Base-by-base conservation (phyloP, 37 sponge, comb jelly and placozoan species). In the Axinella damicornis region DNA sequence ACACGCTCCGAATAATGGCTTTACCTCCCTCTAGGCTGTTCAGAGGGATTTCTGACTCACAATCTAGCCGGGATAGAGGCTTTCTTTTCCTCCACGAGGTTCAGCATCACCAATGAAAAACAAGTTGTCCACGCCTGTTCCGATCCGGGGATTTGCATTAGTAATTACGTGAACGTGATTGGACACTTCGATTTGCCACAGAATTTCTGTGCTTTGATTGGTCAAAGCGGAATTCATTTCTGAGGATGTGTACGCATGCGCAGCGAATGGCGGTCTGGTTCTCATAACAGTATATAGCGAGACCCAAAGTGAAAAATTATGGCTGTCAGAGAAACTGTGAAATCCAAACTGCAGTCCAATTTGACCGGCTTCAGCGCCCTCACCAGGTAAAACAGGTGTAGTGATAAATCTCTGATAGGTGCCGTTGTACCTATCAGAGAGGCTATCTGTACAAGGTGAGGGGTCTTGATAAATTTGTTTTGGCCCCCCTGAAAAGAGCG, bases 331-430 rank as follows among this genome's bases (percentile, higher is more conserved):
- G 55, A 69, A 22, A 56, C 90, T 12, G 77, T 89, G 57, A 83
- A 89, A 54, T 58, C 52, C 20, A 78, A 64, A 55, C 24, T 89
- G n/a, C 90, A 84, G 35, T 28, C 60, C 19, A 84, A 65, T 63
- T 71, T 89, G 58, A 46, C 22, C 39, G 90, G 72, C 6, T 79
- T 84, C 54, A 81, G 80, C 39, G 32, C 80, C 20, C 72, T 89
- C 2, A 84, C 83, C 5, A 89, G 79, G 90, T 89, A 60, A 53
- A n/a, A n/a, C n/a, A n/a, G n/a, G n/a, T n/a, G n/a, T n/a, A n/a
- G n/a, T n/a, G n/a, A n/a, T n/a, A n/a, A n/a, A n/a, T n/a, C n/a
- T n/a, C n/a, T n/a, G n/a, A n/a, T 9, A 46, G 4, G 9, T 12
- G 9, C 46, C 9, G 46, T 9, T 46, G 46, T 46, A 12, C 9